Percentiles rank a stretch among this genome's conserved stretches.
Evolutionary conservation across 2,888 invertebrate genomes (phyloP).

Genomic region (Orchestes rusci): DNA sequence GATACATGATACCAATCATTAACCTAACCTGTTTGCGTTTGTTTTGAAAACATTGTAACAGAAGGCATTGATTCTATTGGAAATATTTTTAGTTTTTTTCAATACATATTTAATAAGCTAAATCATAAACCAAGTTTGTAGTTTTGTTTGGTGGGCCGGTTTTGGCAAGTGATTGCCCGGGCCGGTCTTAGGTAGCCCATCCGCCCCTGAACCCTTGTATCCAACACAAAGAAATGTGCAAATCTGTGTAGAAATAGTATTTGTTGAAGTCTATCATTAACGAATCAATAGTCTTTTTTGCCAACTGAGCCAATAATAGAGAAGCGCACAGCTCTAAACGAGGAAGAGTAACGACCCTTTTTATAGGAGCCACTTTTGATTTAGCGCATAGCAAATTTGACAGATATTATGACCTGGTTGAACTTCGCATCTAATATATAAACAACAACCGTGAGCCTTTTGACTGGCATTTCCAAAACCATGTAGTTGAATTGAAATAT

Average conservation of each 20-base stretch:
- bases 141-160: no score
- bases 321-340: conserved; percentile 8
- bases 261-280: conserved; percentile 2
- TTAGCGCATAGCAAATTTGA: conserved; percentile 12
- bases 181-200: no score
- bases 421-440: conserved; percentile 15
- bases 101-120: no score
- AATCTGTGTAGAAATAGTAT: not conserved
- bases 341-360: conserved; percentile 7
- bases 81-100: no score
- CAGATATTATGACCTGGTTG: not conserved
- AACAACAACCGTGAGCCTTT: conserved; percentile 17
- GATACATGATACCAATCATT: conserved; percentile 3
- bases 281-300: conserved; percentile 1
- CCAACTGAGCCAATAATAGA: conserved; percentile 1
- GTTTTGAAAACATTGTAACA: no score
- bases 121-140: no score
- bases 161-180: no score
- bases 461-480: conserved; percentile 16
- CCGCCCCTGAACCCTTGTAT: not conserved
- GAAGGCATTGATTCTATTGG: no score
- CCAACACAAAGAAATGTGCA: not conserved
- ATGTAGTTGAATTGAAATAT: conserved; percentile 14
- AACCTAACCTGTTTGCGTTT: no score
- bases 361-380: conserved; percentile 12